Evolutionary conservation across 2,113 vertebrate genomes (phyloP).

Genomic region (Centropus bengalensis): DNA sequence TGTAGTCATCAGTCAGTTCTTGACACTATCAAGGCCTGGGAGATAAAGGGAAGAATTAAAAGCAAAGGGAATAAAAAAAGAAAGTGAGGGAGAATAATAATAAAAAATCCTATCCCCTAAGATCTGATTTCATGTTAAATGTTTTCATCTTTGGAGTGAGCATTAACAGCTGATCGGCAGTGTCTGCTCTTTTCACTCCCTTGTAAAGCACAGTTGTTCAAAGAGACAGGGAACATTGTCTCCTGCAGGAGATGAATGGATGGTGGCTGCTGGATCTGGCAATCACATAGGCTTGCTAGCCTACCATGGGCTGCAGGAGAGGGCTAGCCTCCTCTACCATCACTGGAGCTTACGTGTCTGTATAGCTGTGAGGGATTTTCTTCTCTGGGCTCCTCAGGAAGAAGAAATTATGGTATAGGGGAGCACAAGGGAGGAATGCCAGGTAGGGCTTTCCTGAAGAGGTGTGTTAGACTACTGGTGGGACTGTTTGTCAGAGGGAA

Average conservation of each 20-base stretch:
- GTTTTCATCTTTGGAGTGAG: slow-evolving; percentile 36
- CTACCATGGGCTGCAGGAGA: background rate
- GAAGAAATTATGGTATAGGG: background rate
- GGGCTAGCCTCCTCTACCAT: background rate
- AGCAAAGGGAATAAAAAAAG: background rate
- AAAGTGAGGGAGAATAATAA: background rate
- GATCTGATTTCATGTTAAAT: background rate
- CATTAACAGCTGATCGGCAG: background rate
- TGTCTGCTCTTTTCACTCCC: background rate
- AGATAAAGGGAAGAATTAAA: slow-evolving; percentile 35
- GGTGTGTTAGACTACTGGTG: background rate
- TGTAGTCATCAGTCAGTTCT: background rate
- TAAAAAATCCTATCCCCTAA: background rate
- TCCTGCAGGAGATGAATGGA: slow-evolving; percentile 8
- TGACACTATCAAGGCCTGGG: slow-evolving; percentile 22
- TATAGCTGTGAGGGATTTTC: background rate
- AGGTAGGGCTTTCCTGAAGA: background rate
- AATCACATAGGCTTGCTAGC: background rate
- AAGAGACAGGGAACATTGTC: background rate
- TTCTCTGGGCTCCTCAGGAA: background rate
- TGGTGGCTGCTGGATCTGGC: background rate
- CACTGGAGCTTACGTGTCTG: background rate
- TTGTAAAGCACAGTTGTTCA: background rate
- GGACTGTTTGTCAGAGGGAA: background rate
- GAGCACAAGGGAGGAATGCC: background rate